phyloP scores from a whole-genome alignment of 2,113 vertebrate species.

The Hylia prasina region DNA sequence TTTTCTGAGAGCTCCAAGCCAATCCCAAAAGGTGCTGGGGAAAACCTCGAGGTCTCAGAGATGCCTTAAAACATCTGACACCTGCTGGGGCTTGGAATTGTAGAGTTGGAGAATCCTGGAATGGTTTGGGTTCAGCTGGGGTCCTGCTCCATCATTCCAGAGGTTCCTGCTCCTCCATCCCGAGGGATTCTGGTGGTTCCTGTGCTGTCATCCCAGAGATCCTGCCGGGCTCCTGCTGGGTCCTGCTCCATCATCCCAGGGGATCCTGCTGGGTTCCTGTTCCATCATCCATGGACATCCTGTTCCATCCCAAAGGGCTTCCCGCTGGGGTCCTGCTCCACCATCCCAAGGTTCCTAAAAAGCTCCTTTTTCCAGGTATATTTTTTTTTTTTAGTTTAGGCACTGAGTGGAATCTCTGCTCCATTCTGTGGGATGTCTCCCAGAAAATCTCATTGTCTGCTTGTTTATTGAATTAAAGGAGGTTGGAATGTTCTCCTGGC shows the following conservation, averaged over 20 bases:
- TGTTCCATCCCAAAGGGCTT: background rate
- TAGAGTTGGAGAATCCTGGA: background rate
- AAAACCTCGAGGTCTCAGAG: background rate
- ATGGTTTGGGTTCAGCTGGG: background rate
- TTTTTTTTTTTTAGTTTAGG: background rate
- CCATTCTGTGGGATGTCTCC: background rate
- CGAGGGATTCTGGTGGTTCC: too few relatives aligned
- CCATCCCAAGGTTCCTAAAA: background rate
- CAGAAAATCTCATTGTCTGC: background rate
- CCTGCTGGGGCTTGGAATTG: fast-evolving
- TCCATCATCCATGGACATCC: background rate
- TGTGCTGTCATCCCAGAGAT: background rate
- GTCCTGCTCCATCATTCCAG: background rate
- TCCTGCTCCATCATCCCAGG: too few relatives aligned
- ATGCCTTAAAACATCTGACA: background rate
- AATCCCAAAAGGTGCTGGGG: background rate
- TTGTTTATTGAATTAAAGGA: slow-evolving; percentile 16
- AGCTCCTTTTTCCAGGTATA: background rate
- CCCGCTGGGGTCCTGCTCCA: too few relatives aligned
- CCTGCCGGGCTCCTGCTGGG: background rate
- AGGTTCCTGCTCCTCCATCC: background rate
- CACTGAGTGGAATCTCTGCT: background rate
- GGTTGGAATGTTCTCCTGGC: slow-evolving; percentile 3
- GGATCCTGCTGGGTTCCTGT: too few relatives aligned
- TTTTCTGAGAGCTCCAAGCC: background rate